phyloP scores from a whole-genome alignment of 2,888 invertebrate species.

The Torymus texanus region DNA sequence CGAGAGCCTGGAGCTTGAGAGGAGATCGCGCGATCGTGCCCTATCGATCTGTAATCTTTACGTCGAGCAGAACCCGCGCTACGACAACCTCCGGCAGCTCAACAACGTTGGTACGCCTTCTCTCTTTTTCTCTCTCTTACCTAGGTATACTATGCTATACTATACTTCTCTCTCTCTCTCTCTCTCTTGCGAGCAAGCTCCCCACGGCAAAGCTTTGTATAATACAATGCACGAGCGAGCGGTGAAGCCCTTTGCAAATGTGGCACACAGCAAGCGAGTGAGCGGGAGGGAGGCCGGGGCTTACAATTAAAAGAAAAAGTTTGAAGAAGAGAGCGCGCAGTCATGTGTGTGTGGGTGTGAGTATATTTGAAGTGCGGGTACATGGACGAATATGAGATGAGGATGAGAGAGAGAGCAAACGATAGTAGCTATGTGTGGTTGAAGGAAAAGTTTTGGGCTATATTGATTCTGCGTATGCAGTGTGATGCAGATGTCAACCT shows the following conservation, averaged over 20 bases:
- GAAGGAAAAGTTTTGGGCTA: too few species aligned
- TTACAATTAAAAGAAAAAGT: conserved; percentile 30
- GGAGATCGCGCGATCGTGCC: conserved; percentile 81
- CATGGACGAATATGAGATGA: too few species aligned
- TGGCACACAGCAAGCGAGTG: conserved; percentile 18
- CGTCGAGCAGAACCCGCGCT: conserved; percentile 81
- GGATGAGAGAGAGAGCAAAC: too few species aligned
- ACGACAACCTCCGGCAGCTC: conserved; percentile 86
- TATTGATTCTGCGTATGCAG: neutral
- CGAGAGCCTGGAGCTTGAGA: conserved; percentile 81
- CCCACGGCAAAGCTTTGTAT: conserved; percentile 21
- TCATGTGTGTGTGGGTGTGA: neutral
- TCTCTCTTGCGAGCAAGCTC: neutral
- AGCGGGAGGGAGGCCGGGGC: neutral
- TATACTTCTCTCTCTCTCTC: neutral
- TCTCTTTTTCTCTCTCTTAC: neutral
- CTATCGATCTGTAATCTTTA: conserved; percentile 82
- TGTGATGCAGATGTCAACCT: neutral
- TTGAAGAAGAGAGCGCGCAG: neutral
- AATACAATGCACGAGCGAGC: conserved; percentile 5
- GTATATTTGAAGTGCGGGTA: neutral
- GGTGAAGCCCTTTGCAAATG: conserved; percentile 33
- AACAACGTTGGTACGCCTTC: conserved; percentile 81
- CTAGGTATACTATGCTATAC: neutral
- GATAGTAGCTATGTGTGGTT: too few species aligned